These are phyloP conservation scores for Corydoras maculifer DNA, from an alignment of 2,113 vertebrate species.

Conservation along the genomic window DNA sequence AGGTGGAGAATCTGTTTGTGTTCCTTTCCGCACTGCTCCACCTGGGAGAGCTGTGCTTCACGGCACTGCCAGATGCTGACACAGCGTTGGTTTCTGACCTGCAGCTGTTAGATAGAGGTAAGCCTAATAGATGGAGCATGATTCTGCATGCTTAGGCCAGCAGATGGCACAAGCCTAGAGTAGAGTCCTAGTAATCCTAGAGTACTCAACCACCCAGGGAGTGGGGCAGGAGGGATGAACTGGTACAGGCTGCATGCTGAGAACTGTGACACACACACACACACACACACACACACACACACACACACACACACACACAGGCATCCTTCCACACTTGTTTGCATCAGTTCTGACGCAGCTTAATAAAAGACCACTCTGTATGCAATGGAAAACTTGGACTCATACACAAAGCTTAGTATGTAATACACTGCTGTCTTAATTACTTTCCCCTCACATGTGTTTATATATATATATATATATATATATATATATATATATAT, in stretches of 20 bases:
- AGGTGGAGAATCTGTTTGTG: slow-evolving; percentile 83
- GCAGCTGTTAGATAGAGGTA: slow-evolving; percentile 88
- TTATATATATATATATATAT: too few relatives aligned
- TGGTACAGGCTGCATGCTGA: slow-evolving; percentile 1
- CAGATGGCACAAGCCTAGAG: slow-evolving; percentile 37
- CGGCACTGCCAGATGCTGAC: slow-evolving; percentile 68
- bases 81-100: slow-evolving; percentile 79
- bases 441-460: too few relatives aligned
- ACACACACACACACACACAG: too few relatives aligned
- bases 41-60: slow-evolving; percentile 82
- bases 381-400: slow-evolving; percentile 35
- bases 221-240: background rate
- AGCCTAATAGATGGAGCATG: slow-evolving; percentile 45
- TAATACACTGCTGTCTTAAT: slow-evolving; percentile 3
- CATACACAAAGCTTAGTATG: background rate
- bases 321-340: slow-evolving; percentile 39
- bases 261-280: slow-evolving; percentile 24
- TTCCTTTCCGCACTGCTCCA: slow-evolving; percentile 83
- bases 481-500: too few relatives aligned
- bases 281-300: too few relatives aligned
- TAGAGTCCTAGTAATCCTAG: too few relatives aligned
- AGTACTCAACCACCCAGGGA: background rate
- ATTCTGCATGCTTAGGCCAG: slow-evolving; percentile 2
- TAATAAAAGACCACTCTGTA: slow-evolving; percentile 34
- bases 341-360: slow-evolving; percentile 28